Conservation (phyloP, 2,888 invertebrate genomes). For the Boloria euphrosyne region DNA sequence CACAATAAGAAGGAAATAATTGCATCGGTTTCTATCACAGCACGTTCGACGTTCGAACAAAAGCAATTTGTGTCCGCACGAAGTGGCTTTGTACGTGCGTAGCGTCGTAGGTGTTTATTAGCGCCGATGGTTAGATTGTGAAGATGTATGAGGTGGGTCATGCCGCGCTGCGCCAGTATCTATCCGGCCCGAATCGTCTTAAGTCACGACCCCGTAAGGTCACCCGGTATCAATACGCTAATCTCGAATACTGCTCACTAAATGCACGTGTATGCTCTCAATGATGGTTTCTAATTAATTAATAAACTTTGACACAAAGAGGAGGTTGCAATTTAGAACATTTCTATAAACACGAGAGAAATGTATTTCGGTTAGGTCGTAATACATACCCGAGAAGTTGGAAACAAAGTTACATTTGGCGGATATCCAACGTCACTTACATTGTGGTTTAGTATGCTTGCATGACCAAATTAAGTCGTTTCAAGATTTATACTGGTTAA, state of each 20-base stretch:
- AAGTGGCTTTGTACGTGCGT: slow-evolving; percentile 75
- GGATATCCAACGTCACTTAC: slow-evolving; percentile 71
- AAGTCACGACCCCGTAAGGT: slow-evolving; percentile 62
- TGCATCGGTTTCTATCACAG: slow-evolving; percentile 60
- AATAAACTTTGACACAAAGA: slow-evolving; percentile 24
- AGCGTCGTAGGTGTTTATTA: slow-evolving; percentile 77
- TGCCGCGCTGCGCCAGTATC: slow-evolving; percentile 35
- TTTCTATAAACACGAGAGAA: slow-evolving; percentile 22
- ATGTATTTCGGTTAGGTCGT: slow-evolving; percentile 37
- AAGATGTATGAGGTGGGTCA: slow-evolving; percentile 42
- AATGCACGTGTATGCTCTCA: slow-evolving; percentile 56
- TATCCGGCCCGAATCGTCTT: slow-evolving; percentile 40
- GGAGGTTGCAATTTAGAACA: slow-evolving; percentile 8
- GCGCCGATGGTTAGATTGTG: slow-evolving; percentile 54
- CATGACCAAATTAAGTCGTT: slow-evolving; percentile 62
- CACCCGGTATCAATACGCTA: slow-evolving; percentile 64
- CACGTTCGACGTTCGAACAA: slow-evolving; percentile 73
- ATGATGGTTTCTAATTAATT: slow-evolving; percentile 58
- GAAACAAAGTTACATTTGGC: slow-evolving; percentile 73
- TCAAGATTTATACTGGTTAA: slow-evolving; percentile 37
- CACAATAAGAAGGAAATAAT: slow-evolving; percentile 56
- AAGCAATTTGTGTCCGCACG: slow-evolving; percentile 80
- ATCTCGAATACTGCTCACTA: slow-evolving; percentile 62
- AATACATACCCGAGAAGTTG: slow-evolving; percentile 60
- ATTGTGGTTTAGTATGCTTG: slow-evolving; percentile 67